phyloP scores from a whole-genome alignment of 2,797 vertebrate species.

The Platalea minor region DNA sequence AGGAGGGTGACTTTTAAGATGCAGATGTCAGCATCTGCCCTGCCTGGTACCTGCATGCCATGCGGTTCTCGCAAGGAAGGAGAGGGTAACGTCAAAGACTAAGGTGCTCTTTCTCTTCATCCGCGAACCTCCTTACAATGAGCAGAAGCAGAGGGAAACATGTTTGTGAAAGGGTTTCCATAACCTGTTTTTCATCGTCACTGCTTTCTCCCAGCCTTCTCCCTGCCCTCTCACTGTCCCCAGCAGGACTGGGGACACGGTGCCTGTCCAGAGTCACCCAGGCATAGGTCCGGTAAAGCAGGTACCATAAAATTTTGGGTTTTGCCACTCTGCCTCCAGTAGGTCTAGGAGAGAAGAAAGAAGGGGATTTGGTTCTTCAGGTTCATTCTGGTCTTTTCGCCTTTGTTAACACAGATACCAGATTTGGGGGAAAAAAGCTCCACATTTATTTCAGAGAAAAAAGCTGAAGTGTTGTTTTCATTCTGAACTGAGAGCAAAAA shows the following conservation, averaged over 20 bases:
- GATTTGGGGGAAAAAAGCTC: not conserved
- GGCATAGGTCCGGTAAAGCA: not conserved
- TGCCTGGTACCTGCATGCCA: rapidly evolving
- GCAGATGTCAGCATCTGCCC: not conserved
- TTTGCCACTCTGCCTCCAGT: not conserved
- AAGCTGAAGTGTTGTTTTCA: not conserved
- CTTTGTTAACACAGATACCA: not conserved
- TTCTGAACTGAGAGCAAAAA: slow-evolving; percentile 4
- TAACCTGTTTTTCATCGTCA: not conserved
- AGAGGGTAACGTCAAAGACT: not conserved
- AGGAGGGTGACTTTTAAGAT: not conserved
- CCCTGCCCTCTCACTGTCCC: not conserved
- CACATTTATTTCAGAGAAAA: not conserved
- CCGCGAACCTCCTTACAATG: not conserved
- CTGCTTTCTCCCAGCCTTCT: not conserved
- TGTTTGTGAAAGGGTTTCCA: not conserved
- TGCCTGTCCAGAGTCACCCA: not conserved
- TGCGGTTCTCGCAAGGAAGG: rapidly evolving
- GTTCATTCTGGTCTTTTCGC: not conserved
- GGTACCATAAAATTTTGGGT: not conserved
- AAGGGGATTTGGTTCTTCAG: not conserved
- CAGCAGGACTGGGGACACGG: not conserved
- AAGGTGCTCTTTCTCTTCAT: not conserved
- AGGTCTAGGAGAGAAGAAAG: not conserved
- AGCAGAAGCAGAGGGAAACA: not conserved